These are phyloP conservation scores for Montifringilla adamsi DNA, from an alignment of 2,113 vertebrate species.

Conservation along the genomic window DNA sequence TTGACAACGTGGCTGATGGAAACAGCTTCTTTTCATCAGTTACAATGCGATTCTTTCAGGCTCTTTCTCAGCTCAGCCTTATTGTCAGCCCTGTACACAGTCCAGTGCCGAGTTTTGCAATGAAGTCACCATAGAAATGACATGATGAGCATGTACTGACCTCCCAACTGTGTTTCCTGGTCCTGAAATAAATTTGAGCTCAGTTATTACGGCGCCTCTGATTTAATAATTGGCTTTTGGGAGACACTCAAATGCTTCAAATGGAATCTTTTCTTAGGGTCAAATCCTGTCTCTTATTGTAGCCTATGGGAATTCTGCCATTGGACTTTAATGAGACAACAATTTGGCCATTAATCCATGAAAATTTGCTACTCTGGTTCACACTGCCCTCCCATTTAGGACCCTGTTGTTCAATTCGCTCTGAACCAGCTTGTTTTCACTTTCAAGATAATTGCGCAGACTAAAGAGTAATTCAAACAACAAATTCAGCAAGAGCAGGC, in stretches of 20 bases:
- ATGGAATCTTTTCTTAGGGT: slow-evolving; percentile 20
- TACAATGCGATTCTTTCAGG: slow-evolving; percentile 32
- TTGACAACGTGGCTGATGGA: slow-evolving; percentile 23
- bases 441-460: slow-evolving; percentile 18
- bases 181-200: slow-evolving; percentile 51
- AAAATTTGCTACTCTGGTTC: slow-evolving; percentile 46
- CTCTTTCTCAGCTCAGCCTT: background rate
- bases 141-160: background rate
- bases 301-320: background rate
- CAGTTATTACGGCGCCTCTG: slow-evolving; percentile 1
- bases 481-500: background rate
- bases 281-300: slow-evolving; percentile 10
- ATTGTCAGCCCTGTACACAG: background rate
- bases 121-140: slow-evolving; percentile 46
- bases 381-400: slow-evolving; percentile 15
- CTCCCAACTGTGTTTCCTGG: background rate
- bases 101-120: background rate
- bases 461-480: slow-evolving; percentile 17
- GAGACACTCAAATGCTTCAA: slow-evolving; percentile 29
- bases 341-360: slow-evolving; percentile 50
- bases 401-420: slow-evolving; percentile 21
- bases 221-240: slow-evolving; percentile 45
- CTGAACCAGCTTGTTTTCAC: slow-evolving; percentile 38
- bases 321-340: slow-evolving; percentile 18
- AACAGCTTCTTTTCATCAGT: slow-evolving; percentile 32